Conservation (phyloP, 2,888 invertebrate species). For the Lymantria monacha region DNA sequence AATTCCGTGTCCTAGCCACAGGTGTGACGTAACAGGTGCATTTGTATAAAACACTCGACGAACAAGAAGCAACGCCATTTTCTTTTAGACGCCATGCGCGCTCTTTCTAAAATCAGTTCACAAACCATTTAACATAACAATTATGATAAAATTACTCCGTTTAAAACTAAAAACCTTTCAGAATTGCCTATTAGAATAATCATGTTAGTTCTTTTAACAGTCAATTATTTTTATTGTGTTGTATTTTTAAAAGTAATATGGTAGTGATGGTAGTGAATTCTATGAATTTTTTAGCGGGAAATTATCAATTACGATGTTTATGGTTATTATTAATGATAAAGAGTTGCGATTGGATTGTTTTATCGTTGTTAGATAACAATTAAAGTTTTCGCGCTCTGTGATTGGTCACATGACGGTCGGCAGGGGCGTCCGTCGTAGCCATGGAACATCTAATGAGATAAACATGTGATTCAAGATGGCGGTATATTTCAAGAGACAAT, state of each 20-base stretch:
- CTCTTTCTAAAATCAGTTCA: conserved; percentile 32
- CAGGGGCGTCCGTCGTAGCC: conserved; percentile 51
- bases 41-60: conserved; percentile 69
- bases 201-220: conserved; percentile 3
- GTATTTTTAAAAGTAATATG: conserved; percentile 11
- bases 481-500: conserved; percentile 53
- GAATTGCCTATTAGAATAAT: conserved; percentile 33
- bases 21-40: conserved; percentile 75
- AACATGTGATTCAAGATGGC: conserved; percentile 79
- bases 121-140: conserved; percentile 20
- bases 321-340: conserved; percentile 20
- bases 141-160: conserved; percentile 25
- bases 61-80: conserved; percentile 65
- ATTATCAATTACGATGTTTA: conserved; percentile 27
- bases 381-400: conserved; percentile 48
- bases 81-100: conserved; percentile 37
- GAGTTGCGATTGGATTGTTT: conserved; percentile 43
- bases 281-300: conserved; percentile 29
- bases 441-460: conserved; percentile 53
- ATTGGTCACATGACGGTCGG: conserved; percentile 69
- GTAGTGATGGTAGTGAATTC: conserved; percentile 8
- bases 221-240: conserved; percentile 13
- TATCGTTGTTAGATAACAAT: conserved; percentile 40
- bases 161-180: conserved; percentile 16
- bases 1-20: conserved; percentile 59